Evolutionary conservation across 2,888 invertebrate species (phyloP).

Genomic region (Anorthoa munda): DNA sequence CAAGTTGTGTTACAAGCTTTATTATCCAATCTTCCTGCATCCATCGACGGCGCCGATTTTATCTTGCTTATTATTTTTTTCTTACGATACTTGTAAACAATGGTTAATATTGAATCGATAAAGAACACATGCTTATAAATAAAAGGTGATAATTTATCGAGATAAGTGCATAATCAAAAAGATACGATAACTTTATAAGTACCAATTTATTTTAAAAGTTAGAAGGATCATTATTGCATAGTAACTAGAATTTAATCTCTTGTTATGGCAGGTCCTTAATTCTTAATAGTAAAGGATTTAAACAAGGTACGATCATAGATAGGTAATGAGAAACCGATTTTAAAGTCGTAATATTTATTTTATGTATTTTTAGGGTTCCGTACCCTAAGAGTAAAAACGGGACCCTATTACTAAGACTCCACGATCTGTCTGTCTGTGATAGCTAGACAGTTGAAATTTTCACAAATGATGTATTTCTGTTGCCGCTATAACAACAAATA

Average conservation of each 20-base stretch:
- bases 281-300: slow-evolving; percentile 1
- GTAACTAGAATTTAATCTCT: background rate
- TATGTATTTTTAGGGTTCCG: too few relatives aligned
- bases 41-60: slow-evolving; percentile 61
- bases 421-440: too few relatives aligned
- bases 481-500: too few relatives aligned
- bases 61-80: slow-evolving; percentile 71
- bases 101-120: slow-evolving; percentile 63
- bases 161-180: slow-evolving; percentile 31
- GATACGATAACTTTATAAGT: slow-evolving; percentile 5
- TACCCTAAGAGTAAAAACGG: too few relatives aligned
- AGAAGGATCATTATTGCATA: background rate
- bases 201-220: background rate
- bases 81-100: slow-evolving; percentile 61
- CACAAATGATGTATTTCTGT: too few relatives aligned
- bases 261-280: slow-evolving; percentile 1
- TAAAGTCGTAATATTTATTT: slow-evolving; percentile 38
- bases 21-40: slow-evolving; percentile 53
- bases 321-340: slow-evolving; percentile 33
- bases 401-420: too few relatives aligned
- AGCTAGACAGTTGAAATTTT: too few relatives aligned
- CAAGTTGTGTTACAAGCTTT: slow-evolving; percentile 47
- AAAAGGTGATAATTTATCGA: slow-evolving; percentile 47
- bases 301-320: background rate
- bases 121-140: slow-evolving; percentile 51